Evolutionary conservation across 2,797 vertebrate genomes (phyloP).

Genomic region (Hozukius guyotensis): DNA sequence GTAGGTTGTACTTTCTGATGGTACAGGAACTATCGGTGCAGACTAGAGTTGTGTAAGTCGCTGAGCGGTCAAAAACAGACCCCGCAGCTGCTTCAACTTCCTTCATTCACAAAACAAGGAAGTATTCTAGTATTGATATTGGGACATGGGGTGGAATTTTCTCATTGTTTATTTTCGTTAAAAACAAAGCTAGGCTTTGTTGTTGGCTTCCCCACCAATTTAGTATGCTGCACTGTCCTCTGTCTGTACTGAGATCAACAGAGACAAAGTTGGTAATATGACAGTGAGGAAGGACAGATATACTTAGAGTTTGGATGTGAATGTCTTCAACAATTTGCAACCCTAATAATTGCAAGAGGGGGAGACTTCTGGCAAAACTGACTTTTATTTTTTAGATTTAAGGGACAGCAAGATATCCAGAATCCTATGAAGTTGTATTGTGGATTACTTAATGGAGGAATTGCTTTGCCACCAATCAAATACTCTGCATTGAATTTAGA

Average conservation of each 20-base stretch:
- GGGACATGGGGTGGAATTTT: background rate
- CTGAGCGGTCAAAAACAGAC: background rate
- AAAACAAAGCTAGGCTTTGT: background rate
- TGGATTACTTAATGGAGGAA: background rate
- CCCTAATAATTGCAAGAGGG: background rate
- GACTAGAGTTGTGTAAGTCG: background rate
- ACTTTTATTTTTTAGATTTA: background rate
- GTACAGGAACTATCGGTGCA: background rate
- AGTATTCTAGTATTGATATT: background rate
- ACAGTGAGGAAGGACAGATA: background rate
- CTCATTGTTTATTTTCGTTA: background rate
- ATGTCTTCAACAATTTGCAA: background rate
- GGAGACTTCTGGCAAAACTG: background rate
- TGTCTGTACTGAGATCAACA: background rate
- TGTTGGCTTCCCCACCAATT: background rate
- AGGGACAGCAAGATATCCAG: background rate
- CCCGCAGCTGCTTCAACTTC: slow-evolving; percentile 2
- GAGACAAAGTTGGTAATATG: background rate
- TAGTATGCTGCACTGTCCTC: background rate
- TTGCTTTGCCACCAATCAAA: background rate
- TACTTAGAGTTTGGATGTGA: background rate
- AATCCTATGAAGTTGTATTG: background rate
- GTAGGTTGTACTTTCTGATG: background rate
- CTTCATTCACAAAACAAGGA: slow-evolving; percentile 34
- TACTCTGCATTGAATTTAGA: background rate